Evolutionary conservation across 2,888 invertebrate species (phyloP).

Genomic region (Camptogramma bilineatum): DNA sequence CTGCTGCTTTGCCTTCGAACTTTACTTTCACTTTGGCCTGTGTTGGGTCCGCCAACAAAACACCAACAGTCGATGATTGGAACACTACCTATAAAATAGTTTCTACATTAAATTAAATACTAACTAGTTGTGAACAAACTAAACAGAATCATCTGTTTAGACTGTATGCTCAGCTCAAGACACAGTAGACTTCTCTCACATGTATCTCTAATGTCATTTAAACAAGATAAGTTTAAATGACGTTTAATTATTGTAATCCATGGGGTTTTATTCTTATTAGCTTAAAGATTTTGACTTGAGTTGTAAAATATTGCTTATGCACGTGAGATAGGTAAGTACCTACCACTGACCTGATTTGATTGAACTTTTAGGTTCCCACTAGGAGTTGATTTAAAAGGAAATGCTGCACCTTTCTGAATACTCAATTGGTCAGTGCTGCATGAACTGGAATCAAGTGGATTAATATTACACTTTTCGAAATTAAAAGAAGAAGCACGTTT

Average conservation of each 20-base stretch:
- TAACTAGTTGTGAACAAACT: too few relatives aligned
- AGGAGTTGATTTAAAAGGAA: conserved; percentile 88
- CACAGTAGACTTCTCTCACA: too few relatives aligned
- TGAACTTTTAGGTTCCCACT: conserved; percentile 89
- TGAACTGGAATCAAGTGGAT: conserved; percentile 53
- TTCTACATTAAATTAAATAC: not conserved
- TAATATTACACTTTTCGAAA: not conserved
- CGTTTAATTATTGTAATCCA: too few relatives aligned
- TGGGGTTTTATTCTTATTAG: too few relatives aligned
- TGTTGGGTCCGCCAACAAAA: conserved; percentile 88
- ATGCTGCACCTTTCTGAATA: conserved; percentile 68
- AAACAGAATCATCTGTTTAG: too few relatives aligned
- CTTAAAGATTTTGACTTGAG: too few relatives aligned
- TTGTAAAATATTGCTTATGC: too few relatives aligned
- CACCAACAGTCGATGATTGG: conserved; percentile 88
- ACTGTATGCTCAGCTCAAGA: too few relatives aligned
- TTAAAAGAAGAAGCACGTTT: too few relatives aligned
- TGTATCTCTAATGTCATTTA: too few relatives aligned
- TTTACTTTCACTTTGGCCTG: conserved; percentile 87
- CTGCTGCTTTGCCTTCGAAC: conserved; percentile 71
- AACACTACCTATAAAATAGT: conserved; percentile 85
- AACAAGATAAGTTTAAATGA: too few relatives aligned
- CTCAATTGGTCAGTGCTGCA: conserved; percentile 61
- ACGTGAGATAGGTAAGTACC: too few relatives aligned
- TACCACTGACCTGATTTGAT: conserved; percentile 88